Percentiles rank a stretch among this genome's conserved stretches.
Evolutionary conservation across 2,888 invertebrate genomes (phyloP).

Genomic region (Phytoseiulus persimilis): DNA sequence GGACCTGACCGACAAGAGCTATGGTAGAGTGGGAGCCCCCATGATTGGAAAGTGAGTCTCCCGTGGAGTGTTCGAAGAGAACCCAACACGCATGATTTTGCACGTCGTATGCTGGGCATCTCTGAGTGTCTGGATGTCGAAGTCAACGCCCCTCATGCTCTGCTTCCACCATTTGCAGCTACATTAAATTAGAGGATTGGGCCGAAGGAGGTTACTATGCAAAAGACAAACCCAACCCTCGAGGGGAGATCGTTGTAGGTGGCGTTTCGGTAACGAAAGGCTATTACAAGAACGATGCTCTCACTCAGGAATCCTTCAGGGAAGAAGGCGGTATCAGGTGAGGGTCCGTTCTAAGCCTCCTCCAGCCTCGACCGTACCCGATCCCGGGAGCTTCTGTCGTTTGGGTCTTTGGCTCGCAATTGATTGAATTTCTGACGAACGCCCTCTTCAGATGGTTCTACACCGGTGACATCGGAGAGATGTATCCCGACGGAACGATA

Average conservation of each 20-base stretch:
- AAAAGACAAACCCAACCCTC: conserved; percentile 72
- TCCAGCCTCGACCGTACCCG: too few relatives aligned
- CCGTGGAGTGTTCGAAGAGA: conserved; percentile 22
- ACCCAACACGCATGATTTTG: too few relatives aligned
- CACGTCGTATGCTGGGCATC: too few relatives aligned
- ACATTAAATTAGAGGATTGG: conserved; percentile 82
- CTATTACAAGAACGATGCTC: conserved; percentile 75
- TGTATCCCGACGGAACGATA: conserved; percentile 84
- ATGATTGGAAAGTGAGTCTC: conserved; percentile 50
- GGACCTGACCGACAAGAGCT: conserved; percentile 55
- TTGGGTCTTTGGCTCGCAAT: too few relatives aligned
- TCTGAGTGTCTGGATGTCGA: too few relatives aligned
- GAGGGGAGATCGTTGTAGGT: conserved; percentile 75
- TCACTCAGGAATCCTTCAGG: conserved; percentile 63
- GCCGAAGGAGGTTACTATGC: conserved; percentile 79
- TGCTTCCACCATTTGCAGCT: conserved; percentile 48
- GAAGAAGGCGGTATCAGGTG: conserved; percentile 61
- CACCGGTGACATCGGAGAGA: conserved; percentile 91
- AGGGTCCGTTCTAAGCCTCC: too few relatives aligned
- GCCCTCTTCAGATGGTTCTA: conserved; percentile 67
- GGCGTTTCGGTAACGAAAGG: conserved; percentile 86
- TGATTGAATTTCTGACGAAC: neutral
- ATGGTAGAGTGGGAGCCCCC: conserved; percentile 44
- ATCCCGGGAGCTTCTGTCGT: too few relatives aligned
- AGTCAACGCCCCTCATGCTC: too few relatives aligned